Base-by-base conservation (phyloP, 2,888 invertebrate genomes). In the Agonopterix alstromeriana region DNA sequence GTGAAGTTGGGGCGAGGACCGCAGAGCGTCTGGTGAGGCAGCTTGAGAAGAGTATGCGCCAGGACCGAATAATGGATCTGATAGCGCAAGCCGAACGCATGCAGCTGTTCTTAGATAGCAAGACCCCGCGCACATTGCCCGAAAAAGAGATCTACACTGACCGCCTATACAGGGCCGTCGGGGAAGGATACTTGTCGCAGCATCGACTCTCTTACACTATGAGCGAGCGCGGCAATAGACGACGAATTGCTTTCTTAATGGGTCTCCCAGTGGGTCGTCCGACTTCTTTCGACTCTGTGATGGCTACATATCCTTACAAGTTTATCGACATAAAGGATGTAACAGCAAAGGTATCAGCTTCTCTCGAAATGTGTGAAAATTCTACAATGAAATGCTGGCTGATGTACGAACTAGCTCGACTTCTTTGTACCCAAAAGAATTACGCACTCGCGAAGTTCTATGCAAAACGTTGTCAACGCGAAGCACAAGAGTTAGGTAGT, bases 361-460 rank as follows among this genome's bases (percentile, higher is more conserved):
- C 73, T 11, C 67, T 88, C 3, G 83, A 88, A 36, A 85, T 86
- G 84, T 87, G 86, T 53, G 88, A 88, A 61, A 87, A 88, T 56
- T 66, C 77, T 0, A 83, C 79, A 9, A 83, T 84, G 85, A 82
- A 79, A 54, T 88, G 87, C 60, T 88, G 87, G 86, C 58, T 88
- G 12, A 77, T 78, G 80, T 88, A 87, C 47, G 88, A 88, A 62
- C 53, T 88, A 40, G 70, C 88, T 50, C 66, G 82, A n/a, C 58
- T 88, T 38, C 68, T 84, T 35, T 77, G 76, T 47, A 69, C 71
- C 2, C 86, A 87, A 53, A 88, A 87, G 53, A 88, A 85, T 65
- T 87, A 81, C 55, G 79, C 88, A 3, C 73, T 85, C 2, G 79
- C 86, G 5, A 88, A 87, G 52, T 88, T 73, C 60, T 88, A 86